Evolutionary conservation across 2,888 invertebrate species (phyloP), one percentile per base, ranked within the genome.

Genomic region (Oxycera nigricornis): DNA sequence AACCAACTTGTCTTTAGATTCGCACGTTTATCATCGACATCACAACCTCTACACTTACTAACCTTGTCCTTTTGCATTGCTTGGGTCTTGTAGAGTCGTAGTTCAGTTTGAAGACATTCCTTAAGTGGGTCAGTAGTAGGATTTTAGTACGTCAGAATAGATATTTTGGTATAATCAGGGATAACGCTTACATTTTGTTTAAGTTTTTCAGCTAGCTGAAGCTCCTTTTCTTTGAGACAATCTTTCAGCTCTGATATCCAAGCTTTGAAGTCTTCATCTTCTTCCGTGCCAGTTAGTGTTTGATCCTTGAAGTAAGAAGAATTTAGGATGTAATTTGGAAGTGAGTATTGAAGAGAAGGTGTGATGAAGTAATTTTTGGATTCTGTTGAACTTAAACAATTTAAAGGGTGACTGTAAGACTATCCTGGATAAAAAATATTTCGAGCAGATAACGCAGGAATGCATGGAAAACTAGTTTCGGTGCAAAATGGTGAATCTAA

Each of bases 51-150:
- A 30, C 70, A 55, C 17, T 22, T 3, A 77, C 77, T 74, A 77
- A 77, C 77, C 77, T 77, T 75, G 9, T 77, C 75, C 70, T 73
- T 75, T 52, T 74, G 70, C 2, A 24, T 41, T 9, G 62, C 41
- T 72, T 75, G 72, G 1, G 65, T 31, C 41, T 74, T 77, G 7
- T 46, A 31, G 4, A 41, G 1, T 9, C 55, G 35, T 6, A 77
- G 31, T 73, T 77, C 74, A 17, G n/a, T 73, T 57, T 70, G 30
- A n/a, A 76, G 67, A 14, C 31, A 70, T 55, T 75, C 76, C 76
- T 76, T 41, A 0, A n/a, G 9, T 35, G 20, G 30, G 30, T 46
- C 17, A 14, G 17, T n/a, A 46, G 3, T n/a, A 3, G 14, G 14
- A 46, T 46, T 46, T 46, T 35, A 35, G n/a, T n/a, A n/a, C n/a